Base-by-base conservation (phyloP, 2,113 vertebrate species). In the Trichomycterus rosablanca region DNA sequence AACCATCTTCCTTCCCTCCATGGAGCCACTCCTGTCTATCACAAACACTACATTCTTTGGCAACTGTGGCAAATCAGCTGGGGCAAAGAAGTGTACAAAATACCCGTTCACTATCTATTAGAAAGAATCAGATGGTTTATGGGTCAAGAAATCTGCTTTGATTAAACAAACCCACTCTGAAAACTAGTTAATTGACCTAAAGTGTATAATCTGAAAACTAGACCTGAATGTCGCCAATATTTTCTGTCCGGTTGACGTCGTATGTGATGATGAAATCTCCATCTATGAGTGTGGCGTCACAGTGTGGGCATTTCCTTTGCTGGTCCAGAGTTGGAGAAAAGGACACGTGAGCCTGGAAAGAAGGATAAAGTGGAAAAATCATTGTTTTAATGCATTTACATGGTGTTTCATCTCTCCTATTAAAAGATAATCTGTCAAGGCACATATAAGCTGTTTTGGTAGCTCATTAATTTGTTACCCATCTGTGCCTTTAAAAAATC, bases 191-290 rank as follows among this genome's bases (percentile, higher is more conserved):
- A 9, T 3, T 11, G 14, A 9, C 34, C 3, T 12, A 35, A 35
- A 35, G n/a, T 22, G 2, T 11, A 5, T 40, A 14, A 15, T 44
- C 5, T 44, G 18, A 71, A 15, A n/a, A 28, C 14, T 40, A 10
- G 63, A 94, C 93, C 88, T 95, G 89, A 59, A 97, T 80, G 68
- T 92, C 88, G 7, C 93, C 91, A 4, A 84, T 55, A 5, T 68
- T 40, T 4, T 51, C 23, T 39, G 79, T 83, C 62, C 91, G 80
- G 7, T 88, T 90, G 57, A 97, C 91, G 4, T 98, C 93, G 0
- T 97, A 98, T 12, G 68, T 92, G 37, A 97, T 82, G 63, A 67
- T 74, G 67, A 98, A 93, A 80, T 94, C 90, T 46, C 93, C 93
- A 22, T 97, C 80, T 34, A 97, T 77, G 53, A 88, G 28, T 1